Evolutionary conservation across 1,140 invertebrate genomes (phyloP).

Genomic region (Brachystomella parvula): DNA sequence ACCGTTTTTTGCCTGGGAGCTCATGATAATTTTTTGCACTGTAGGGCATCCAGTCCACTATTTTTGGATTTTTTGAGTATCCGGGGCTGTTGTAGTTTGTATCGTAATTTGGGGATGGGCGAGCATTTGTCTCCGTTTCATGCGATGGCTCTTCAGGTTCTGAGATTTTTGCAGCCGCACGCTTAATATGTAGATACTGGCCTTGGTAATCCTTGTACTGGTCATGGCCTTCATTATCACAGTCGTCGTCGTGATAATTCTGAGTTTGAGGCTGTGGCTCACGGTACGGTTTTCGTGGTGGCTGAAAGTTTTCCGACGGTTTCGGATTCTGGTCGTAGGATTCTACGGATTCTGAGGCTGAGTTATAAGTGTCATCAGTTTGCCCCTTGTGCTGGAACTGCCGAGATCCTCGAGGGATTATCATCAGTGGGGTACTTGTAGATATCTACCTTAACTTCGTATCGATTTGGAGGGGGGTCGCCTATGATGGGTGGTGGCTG

Average conservation of each 20-base stretch:
- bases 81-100: constrained; percentile 28
- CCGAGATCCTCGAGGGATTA: background rate
- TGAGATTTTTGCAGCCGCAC: background rate
- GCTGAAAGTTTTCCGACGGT: background rate
- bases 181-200: background rate
- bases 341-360: background rate
- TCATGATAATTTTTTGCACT: background rate
- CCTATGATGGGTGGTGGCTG: constrained; percentile 23
- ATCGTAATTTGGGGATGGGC: constrained; percentile 21
- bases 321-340: background rate
- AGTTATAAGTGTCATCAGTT: background rate
- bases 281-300: background rate
- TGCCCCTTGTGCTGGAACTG: background rate
- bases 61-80: constrained; percentile 21
- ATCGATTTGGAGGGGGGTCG: background rate
- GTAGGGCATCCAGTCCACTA: constrained; percentile 21
- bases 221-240: background rate
- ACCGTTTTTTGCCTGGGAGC: constrained; percentile 1
- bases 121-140: background rate
- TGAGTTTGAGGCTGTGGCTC: background rate
- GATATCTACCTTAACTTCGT: background rate
- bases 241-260: background rate
- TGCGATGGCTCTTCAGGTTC: background rate
- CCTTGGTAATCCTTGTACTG: background rate
- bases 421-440: background rate